Evolutionary conservation across 2,888 invertebrate genomes (phyloP), one percentile per base, ranked within the genome.

Genomic region (Aphidoletes aphidimyza): DNA sequence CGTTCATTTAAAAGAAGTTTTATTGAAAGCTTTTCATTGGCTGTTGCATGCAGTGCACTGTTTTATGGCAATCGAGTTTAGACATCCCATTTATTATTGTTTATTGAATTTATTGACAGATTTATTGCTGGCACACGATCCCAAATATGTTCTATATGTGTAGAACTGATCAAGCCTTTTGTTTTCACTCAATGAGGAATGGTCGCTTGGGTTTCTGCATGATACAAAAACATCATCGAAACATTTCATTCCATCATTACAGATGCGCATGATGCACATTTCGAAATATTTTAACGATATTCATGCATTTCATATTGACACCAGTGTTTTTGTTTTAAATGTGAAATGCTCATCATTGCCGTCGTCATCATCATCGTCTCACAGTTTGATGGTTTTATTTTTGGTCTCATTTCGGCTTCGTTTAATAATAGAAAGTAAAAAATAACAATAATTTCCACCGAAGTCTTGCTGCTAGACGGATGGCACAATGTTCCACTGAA

Each of bases 31-130:
- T 5, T 22, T 9, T 6, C 30, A 54, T 2, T 26, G 1, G 26
- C 30, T 69, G 30, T 30, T 30, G 42, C 6, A 42, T 14, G 42
- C n/a, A n/a, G n/a, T 54, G 54, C 1, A 22, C 69, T 30, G 69
- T 14, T 30, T 69, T 30, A 19, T 30, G 2, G 14, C 30, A 22
- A 22, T n/a, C n/a, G 69, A 69, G 34, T 69, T 69, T 69, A 69
- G 26, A 69, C 69, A 30, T 2, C n/a, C 69, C 26, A 69, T 69
- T 69, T 69, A 14, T 69, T 69, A 69, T 30, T 9, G 69, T 69
- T 69, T 69, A 69, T 69, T 69, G 69, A 69, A 69, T 69, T 69
- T 14, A 69, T 69, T 69, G 69, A 69, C 69, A 69, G 69, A 69
- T 69, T 69, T 69, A 69, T 69, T 1, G 69, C 2, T 30, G 34